These are phyloP conservation scores for Hippocampus barbouri DNA, from an alignment of 2,113 vertebrate species.

Conservation along the genomic window DNA sequence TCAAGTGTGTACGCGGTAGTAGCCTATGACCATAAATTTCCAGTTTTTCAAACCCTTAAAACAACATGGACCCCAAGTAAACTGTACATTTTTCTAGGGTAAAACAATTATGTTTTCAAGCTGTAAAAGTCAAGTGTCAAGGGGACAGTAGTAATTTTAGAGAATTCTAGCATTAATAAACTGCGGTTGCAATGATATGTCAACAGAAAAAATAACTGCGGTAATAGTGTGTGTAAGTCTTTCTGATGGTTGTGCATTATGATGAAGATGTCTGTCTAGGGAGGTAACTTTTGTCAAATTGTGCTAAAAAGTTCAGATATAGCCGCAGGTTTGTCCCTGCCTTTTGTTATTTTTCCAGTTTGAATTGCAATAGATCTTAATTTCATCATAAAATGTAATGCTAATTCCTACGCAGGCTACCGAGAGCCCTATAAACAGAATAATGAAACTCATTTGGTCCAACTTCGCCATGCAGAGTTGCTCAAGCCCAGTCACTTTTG, in stretches of 20 bases:
- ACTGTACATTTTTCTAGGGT: neutral
- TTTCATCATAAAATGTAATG: constrained; percentile 33
- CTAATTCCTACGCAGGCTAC: constrained; percentile 19
- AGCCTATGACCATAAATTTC: no score
- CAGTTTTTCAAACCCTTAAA: no score
- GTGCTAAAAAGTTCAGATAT: constrained; percentile 23
- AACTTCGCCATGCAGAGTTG: constrained; percentile 5
- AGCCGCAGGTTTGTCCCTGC: constrained; percentile 7
- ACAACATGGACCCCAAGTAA: neutral
- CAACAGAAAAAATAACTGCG: neutral
- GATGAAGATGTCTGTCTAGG: neutral
- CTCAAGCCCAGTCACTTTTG: constrained; percentile 10
- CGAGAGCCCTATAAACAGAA: constrained; percentile 26
- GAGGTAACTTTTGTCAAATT: constrained; percentile 20
- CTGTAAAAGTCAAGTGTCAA: neutral
- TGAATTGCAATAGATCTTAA: constrained; percentile 43
- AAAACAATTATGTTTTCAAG: neutral
- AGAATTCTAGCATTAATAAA: neutral
- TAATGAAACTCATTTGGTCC: constrained; percentile 19
- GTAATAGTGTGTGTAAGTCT: neutral
- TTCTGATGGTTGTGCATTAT: neutral
- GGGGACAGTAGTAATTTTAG: neutral
- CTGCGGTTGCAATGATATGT: neutral
- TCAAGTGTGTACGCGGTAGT: no score
- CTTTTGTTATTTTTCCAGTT: constrained; percentile 19